These are phyloP conservation scores for Nesidiocoris tenuis DNA, from an alignment of 2,888 invertebrate genomes.

Conservation along the genomic window DNA sequence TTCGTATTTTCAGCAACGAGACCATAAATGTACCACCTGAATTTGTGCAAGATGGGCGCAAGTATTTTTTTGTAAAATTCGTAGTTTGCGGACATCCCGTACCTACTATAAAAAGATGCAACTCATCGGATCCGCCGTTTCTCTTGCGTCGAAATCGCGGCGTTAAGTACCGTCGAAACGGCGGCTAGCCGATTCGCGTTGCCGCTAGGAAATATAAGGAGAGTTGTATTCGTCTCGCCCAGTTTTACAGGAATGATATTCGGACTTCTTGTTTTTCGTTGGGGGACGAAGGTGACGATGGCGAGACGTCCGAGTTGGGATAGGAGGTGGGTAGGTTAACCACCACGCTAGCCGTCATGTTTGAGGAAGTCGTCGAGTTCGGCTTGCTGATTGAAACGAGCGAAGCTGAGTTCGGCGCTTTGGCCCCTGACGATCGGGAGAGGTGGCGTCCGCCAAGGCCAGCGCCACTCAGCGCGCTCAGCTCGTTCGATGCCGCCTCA, in stretches of 20 bases:
- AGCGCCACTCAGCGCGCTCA: constrained; percentile 10
- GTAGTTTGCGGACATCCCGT: too few species aligned
- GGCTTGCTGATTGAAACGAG: constrained; percentile 52
- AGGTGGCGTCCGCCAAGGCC: not conserved
- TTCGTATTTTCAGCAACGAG: too few species aligned
- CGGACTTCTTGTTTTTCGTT: constrained; percentile 52
- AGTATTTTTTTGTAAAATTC: too few species aligned
- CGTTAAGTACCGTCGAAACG: too few species aligned
- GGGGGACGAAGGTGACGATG: constrained; percentile 52
- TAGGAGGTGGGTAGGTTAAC: constrained; percentile 54
- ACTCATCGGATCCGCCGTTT: too few species aligned
- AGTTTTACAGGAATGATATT: constrained; percentile 52
- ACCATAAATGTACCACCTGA: too few species aligned
- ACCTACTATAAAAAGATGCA: too few species aligned
- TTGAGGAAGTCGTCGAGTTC: constrained; percentile 53
- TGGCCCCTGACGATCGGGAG: constrained; percentile 47
- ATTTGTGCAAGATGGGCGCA: too few species aligned
- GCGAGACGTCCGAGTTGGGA: constrained; percentile 53
- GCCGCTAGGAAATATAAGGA: too few species aligned
- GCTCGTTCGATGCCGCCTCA: constrained; percentile 39
- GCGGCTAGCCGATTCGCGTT: too few species aligned
- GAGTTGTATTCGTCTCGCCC: too few species aligned
- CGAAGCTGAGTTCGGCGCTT: constrained; percentile 48
- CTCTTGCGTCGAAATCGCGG: too few species aligned
- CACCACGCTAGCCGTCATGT: constrained; percentile 53